A percentile compares a stretch with the other conserved stretches of the same genome.
phyloP scores from a whole-genome alignment of 2,113 vertebrate genomes.

The Triplophysa dalaica region DNA sequence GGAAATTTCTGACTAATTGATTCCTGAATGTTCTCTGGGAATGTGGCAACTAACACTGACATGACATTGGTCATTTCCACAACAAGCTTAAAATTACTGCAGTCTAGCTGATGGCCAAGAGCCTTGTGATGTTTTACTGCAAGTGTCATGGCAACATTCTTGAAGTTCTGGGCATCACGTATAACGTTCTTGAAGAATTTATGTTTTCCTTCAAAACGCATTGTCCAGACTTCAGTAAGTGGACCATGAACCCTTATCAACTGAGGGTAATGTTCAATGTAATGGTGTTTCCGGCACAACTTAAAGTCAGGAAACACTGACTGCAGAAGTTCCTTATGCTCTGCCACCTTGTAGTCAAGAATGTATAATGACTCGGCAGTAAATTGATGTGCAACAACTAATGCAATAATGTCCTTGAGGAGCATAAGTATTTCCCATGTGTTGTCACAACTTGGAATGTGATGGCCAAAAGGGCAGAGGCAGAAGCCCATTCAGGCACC shows the following conservation, averaged over 20 bases:
- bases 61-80: not conserved
- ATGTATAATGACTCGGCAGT: constrained; percentile 27
- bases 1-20: too few species aligned
- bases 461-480: constrained; percentile 19
- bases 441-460: constrained; percentile 12
- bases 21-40: not conserved
- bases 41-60: not conserved
- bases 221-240: constrained; percentile 9
- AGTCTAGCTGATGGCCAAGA: not conserved
- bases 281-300: not conserved
- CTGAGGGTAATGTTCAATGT: not conserved
- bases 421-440: constrained; percentile 35
- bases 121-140: too few species aligned
- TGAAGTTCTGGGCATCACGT: constrained; percentile 1
- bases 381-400: not conserved
- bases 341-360: constrained; percentile 28
- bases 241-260: not conserved
- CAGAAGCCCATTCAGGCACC: constrained; percentile 16
- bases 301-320: constrained; percentile 10
- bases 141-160: constrained; percentile 16
- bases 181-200: not conserved
- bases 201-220: too few species aligned
- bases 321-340: constrained; percentile 20
- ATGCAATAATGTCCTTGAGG: constrained; percentile 12
- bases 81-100: not conserved